Conservation (phyloP, 2,888 invertebrate genomes). For the Agonopterix alstromeriana region DNA sequence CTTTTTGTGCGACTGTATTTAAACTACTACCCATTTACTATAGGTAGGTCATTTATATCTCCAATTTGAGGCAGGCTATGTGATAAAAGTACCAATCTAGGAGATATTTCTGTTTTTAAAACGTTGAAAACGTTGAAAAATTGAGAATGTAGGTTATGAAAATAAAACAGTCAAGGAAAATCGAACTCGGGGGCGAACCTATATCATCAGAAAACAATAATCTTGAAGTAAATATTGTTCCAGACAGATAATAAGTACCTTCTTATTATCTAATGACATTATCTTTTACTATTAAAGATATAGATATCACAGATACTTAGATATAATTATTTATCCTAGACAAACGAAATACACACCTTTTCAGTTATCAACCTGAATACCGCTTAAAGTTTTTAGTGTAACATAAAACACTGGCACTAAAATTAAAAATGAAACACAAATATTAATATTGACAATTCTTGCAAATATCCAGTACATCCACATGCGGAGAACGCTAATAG, state of each 20-base stretch:
- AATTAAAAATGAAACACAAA: slow-evolving; percentile 3
- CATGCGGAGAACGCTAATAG: slow-evolving; percentile 23
- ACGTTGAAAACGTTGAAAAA: too few species aligned
- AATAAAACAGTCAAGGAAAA: too few species aligned
- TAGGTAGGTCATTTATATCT: too few species aligned
- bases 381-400: slow-evolving; percentile 2
- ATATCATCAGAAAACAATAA: slow-evolving; percentile 1
- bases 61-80: too few species aligned
- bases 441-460: slow-evolving; percentile 13
- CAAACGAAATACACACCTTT: slow-evolving; percentile 19
- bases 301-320: too few species aligned
- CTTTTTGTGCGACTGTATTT: too few species aligned
- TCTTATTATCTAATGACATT: slow-evolving; percentile 2
- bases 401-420: not conserved
- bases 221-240: slow-evolving; percentile 1
- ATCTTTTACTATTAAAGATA: slow-evolving; percentile 8
- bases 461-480: slow-evolving; percentile 38
- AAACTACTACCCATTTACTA: too few species aligned
- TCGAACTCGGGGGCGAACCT: not conserved
- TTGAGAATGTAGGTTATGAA: too few species aligned
- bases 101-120: too few species aligned
- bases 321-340: slow-evolving; percentile 4
- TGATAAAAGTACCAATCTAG: too few species aligned
- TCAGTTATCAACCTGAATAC: slow-evolving; percentile 3
- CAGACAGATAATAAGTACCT: slow-evolving; percentile 2